These are phyloP conservation scores for Neotoxoptera formosana DNA, from an alignment of 1,140 invertebrate genomes.

Conservation along the genomic window DNA sequence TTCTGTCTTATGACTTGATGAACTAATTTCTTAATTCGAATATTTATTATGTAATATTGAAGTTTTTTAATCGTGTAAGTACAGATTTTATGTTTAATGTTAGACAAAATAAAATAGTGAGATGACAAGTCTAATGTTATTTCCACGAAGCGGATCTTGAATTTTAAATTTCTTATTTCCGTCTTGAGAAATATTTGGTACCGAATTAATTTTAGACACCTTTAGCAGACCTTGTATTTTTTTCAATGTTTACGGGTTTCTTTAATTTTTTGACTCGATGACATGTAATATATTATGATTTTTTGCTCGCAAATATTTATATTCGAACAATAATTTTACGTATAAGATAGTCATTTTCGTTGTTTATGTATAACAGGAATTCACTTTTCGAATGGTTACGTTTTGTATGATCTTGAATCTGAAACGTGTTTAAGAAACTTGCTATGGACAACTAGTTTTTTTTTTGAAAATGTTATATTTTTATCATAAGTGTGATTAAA, in stretches of 20 bases:
- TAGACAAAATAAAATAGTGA: not conserved
- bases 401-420: not conserved
- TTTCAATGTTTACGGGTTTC: not conserved
- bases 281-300: not conserved
- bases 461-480: not conserved
- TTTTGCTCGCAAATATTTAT: not conserved
- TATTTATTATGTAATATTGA: not conserved
- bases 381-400: not conserved
- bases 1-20: not conserved
- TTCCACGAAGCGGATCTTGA: not conserved
- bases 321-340: not conserved
- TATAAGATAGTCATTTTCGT: not conserved
- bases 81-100: not conserved
- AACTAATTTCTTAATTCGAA: not conserved
- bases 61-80: not conserved
- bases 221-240: not conserved
- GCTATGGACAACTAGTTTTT: not conserved
- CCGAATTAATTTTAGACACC: not conserved
- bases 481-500: not conserved
- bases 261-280: too few species aligned
- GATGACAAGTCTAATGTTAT: not conserved
- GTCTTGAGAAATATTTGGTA: not conserved
- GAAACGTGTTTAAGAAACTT: conserved; percentile 34
- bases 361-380: not conserved
- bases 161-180: not conserved